These are phyloP conservation scores for Coreius guichenoti DNA, from an alignment of 2,797 vertebrate genomes.

Conservation along the genomic window DNA sequence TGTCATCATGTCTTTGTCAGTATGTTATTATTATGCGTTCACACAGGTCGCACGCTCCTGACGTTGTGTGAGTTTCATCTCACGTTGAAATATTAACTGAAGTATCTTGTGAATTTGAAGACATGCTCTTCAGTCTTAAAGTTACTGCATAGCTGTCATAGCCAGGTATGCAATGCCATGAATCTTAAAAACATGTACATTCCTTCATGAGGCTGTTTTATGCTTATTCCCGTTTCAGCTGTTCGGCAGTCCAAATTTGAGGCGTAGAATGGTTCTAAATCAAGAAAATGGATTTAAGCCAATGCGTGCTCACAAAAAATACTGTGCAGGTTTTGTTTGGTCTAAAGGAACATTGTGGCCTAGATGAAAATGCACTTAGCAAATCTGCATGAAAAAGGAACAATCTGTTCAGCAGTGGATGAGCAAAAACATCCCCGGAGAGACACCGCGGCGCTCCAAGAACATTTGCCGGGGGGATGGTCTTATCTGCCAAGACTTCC, in stretches of 20 bases:
- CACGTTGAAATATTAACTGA: background rate
- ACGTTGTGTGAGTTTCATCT: background rate
- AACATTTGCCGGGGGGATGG: slow-evolving; percentile 54
- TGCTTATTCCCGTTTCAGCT: background rate
- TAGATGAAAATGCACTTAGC: slow-evolving; percentile 69
- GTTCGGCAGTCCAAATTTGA: background rate
- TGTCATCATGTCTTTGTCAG: background rate
- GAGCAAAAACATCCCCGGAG: slow-evolving; percentile 67
- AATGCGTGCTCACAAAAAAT: slow-evolving; percentile 4
- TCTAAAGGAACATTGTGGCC: slow-evolving; percentile 71
- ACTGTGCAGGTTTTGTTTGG: slow-evolving; percentile 56
- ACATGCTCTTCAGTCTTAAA: background rate
- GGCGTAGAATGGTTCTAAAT: background rate
- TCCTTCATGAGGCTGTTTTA: background rate
- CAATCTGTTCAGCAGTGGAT: slow-evolving; percentile 67
- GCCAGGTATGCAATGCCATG: background rate
- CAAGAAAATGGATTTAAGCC: slow-evolving; percentile 16
- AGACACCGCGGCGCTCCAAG: slow-evolving; percentile 57
- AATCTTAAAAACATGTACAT: background rate
- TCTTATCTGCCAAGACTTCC: slow-evolving; percentile 60
- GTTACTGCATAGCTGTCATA: background rate
- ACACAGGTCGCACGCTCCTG: background rate
- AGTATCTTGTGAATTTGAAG: background rate
- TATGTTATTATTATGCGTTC: background rate
- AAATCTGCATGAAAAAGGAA: slow-evolving; percentile 68